A percentile compares a stretch with the other conserved stretches of the same genome.
Conservation (phyloP, 2,888 invertebrate genomes). For the Amaurobius ferox region DNA sequence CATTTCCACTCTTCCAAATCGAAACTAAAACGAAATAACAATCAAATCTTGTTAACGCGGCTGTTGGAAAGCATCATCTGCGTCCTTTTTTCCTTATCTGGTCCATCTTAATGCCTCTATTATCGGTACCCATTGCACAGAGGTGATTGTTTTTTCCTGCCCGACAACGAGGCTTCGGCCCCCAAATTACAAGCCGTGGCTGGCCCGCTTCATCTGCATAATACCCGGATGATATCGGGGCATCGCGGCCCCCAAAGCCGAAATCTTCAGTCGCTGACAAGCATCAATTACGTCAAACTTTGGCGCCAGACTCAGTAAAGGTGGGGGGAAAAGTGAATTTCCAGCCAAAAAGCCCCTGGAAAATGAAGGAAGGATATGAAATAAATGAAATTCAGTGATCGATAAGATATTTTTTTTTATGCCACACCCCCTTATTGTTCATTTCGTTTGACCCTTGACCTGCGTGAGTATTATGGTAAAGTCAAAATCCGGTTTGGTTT, state of each 20-base stretch:
- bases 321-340: background rate
- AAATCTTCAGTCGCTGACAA: background rate
- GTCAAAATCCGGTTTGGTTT: background rate
- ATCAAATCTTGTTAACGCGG: too few species aligned
- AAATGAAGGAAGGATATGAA: background rate
- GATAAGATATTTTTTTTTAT: background rate
- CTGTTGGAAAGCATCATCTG: too few species aligned
- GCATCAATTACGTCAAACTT: background rate
- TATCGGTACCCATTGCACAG: background rate
- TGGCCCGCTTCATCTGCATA: background rate
- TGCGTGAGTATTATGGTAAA: background rate
- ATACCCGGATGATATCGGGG: background rate
- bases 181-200: background rate
- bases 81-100: too few species aligned
- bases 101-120: background rate
- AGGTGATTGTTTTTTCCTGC: background rate
- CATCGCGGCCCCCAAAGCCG: background rate
- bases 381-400: constrained; percentile 8
- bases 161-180: background rate
- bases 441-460: background rate
- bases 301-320: background rate
- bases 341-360: background rate
- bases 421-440: constrained; percentile 5
- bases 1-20: too few species aligned
- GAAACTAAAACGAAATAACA: too few species aligned